A percentile compares a stretch with the other conserved stretches of the same genome.
These are phyloP conservation scores for Cuculus canorus DNA, from an alignment of 2,797 vertebrate genomes.

Conservation along the genomic window DNA sequence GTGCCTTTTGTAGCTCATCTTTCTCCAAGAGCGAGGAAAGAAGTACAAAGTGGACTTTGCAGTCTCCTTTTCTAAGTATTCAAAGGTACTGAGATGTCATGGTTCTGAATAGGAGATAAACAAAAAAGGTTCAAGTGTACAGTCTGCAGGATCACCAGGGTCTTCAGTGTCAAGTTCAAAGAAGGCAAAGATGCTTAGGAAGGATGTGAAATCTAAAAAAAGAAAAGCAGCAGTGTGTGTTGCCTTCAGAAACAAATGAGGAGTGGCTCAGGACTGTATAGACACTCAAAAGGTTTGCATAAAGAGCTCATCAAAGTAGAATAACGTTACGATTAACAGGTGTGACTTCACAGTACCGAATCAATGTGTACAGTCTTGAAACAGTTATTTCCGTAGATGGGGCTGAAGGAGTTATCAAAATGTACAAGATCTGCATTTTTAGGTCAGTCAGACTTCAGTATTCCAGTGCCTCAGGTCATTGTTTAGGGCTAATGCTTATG, in stretches of 20 bases:
- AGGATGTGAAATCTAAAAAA: neutral
- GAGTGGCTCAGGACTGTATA: neutral
- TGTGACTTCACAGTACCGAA: neutral
- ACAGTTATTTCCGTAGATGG: neutral
- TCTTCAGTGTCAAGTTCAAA: constrained; percentile 1
- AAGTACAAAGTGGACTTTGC: neutral
- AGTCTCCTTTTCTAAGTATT: neutral
- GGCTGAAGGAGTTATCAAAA: neutral
- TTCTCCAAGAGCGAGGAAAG: neutral
- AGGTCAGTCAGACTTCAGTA: neutral
- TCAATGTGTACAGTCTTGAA: neutral
- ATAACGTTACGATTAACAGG: neutral
- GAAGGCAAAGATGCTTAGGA: neutral
- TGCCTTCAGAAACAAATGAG: neutral
- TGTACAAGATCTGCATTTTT: neutral
- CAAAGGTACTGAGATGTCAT: neutral
- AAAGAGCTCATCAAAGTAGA: neutral
- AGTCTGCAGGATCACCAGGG: neutral
- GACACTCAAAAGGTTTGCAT: neutral
- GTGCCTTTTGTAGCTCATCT: neutral
- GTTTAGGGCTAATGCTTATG: neutral
- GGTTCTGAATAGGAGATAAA: neutral
- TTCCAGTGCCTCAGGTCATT: neutral
- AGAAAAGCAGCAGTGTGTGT: neutral
- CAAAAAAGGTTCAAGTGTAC: neutral